These are phyloP conservation scores for Tragulus kanchil DNA, from an alignment of 2,113 vertebrate genomes.

Conservation along the genomic window DNA sequence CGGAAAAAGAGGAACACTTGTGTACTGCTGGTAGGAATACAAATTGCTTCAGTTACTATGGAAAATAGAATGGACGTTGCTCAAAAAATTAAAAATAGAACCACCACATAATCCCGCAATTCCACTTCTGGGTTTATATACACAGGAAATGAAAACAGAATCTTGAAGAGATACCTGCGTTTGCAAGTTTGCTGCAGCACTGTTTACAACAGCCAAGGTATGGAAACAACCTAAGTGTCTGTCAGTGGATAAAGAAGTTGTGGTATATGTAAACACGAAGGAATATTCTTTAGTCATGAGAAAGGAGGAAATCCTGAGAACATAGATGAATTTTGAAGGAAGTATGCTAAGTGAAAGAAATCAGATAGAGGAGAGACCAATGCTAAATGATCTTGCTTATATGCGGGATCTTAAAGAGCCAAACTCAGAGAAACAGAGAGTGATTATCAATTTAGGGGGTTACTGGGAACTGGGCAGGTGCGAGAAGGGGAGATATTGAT, in stretches of 20 bases:
- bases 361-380: background rate
- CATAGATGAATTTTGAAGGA: background rate
- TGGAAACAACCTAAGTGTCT: background rate
- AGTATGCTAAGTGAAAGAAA: background rate
- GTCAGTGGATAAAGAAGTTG: background rate
- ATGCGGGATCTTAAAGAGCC: background rate
- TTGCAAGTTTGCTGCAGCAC: background rate
- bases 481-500: background rate
- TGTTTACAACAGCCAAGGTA: background rate
- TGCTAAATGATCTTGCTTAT: background rate
- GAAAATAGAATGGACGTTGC: background rate
- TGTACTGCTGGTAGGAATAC: background rate
- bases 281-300: background rate
- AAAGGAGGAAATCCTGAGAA: background rate
- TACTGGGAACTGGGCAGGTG: background rate
- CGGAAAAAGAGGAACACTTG: background rate
- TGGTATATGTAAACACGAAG: background rate
- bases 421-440: background rate
- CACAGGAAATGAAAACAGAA: background rate
- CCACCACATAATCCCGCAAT: background rate
- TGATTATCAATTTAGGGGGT: background rate
- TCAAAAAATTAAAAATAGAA: background rate
- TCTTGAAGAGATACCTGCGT: background rate
- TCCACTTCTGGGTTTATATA: background rate
- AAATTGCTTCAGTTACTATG: background rate